Conservation (phyloP, 2,888 invertebrate species). For the Electrophaes corylata region DNA sequence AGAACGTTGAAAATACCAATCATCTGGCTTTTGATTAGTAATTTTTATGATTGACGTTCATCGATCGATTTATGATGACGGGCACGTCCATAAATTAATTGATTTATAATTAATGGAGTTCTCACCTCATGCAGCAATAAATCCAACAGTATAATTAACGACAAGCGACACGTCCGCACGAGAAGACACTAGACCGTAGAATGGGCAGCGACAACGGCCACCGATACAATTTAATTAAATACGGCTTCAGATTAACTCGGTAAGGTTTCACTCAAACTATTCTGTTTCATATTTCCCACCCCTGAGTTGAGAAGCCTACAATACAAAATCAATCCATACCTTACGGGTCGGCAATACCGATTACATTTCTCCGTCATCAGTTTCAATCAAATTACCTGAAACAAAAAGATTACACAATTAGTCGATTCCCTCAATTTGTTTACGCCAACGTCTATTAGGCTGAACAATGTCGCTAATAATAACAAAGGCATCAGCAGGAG, state of each 20-base stretch:
- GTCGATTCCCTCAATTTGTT: slow-evolving; percentile 69
- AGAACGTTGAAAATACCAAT: slow-evolving; percentile 2
- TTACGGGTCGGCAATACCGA: slow-evolving; percentile 30
- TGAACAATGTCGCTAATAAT: slow-evolving; percentile 77
- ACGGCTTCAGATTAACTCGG: slow-evolving; percentile 81
- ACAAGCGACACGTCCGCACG: slow-evolving; percentile 56
- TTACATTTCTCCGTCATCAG: slow-evolving; percentile 42
- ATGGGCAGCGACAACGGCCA: slow-evolving; percentile 64
- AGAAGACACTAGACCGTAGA: slow-evolving; percentile 59
- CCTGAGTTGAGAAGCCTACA: slow-evolving; percentile 41
- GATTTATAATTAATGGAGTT: slow-evolving; percentile 28
- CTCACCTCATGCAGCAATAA: slow-evolving; percentile 47
- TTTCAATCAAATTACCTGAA: slow-evolving; percentile 69
- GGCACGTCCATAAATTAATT: slow-evolving; percentile 1
- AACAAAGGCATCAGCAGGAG: slow-evolving; percentile 74
- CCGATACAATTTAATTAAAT: slow-evolving; percentile 82
- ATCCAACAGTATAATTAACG: slow-evolving; percentile 35
- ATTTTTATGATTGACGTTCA: slow-evolving; percentile 1
- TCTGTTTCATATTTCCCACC: slow-evolving; percentile 74
- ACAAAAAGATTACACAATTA: slow-evolving; percentile 75
- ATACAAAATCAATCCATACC: slow-evolving; percentile 42
- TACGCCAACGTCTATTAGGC: slow-evolving; percentile 70
- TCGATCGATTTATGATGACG: slow-evolving; percentile 9
- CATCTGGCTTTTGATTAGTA: not conserved
- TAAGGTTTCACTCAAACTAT: slow-evolving; percentile 79